Percentiles rank a stretch among this genome's conserved stretches.
These are phyloP conservation scores for Antennarius maculatus DNA, from an alignment of 2,797 vertebrate species.

Conservation along the genomic window DNA sequence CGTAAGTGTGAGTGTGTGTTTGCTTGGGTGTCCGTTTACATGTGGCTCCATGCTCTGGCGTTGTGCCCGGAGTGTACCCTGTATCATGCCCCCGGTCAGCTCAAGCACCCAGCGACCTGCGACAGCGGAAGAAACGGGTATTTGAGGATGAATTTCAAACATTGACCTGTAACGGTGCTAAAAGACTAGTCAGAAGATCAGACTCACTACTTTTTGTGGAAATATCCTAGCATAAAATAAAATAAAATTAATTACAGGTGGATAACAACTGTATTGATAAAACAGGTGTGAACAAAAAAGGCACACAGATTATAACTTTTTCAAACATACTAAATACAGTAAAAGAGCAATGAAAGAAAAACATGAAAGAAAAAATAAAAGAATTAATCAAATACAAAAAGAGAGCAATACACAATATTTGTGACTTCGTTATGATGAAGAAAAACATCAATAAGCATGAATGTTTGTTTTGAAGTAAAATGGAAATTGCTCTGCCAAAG, in stretches of 20 bases:
- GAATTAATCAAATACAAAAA: constrained; percentile 15
- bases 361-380: constrained; percentile 16
- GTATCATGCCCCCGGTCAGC: too few relatives aligned
- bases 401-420: constrained; percentile 21
- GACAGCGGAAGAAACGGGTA: too few relatives aligned
- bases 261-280: background rate
- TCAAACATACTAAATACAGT: background rate
- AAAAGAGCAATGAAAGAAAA: constrained; percentile 18
- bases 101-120: too few relatives aligned
- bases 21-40: too few relatives aligned
- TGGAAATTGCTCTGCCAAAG: constrained; percentile 62
- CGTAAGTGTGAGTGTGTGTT: too few relatives aligned
- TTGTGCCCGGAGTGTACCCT: too few relatives aligned
- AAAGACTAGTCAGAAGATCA: background rate
- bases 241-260: background rate
- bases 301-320: constrained; percentile 8
- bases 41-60: too few relatives aligned
- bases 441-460: constrained; percentile 53
- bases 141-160: background rate
- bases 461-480: constrained; percentile 69
- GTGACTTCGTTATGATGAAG: constrained; percentile 44
- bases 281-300: background rate
- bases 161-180: background rate
- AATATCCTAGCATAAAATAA: background rate
- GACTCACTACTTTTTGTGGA: background rate